Conservation (phyloP, 2,113 vertebrate genomes). For the Barbus barbus region DNA sequence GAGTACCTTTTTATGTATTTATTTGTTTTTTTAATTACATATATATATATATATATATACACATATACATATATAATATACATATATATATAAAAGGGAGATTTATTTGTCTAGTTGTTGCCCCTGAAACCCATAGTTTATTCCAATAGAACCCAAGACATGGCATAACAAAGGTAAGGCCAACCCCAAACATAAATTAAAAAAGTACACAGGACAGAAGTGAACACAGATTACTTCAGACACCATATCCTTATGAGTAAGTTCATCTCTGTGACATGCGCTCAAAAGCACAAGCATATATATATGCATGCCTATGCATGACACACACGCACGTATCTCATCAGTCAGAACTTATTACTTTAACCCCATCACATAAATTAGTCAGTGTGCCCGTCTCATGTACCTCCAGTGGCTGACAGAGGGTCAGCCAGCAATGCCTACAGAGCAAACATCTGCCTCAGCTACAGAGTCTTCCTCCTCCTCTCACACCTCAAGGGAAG, state of each 20-base stretch:
- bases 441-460: constrained; percentile 30
- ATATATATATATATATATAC: no score
- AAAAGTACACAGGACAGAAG: background rate
- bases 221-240: background rate
- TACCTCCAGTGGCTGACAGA: constrained; percentile 12
- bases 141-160: background rate
- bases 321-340: background rate
- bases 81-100: no score
- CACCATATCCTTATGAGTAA: background rate
- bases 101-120: background rate
- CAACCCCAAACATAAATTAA: background rate
- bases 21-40: no score
- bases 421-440: constrained; percentile 15
- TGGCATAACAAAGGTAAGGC: background rate
- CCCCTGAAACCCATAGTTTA: background rate
- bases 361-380: constrained; percentile 36
- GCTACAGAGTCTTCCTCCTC: background rate
- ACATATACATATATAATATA: no score
- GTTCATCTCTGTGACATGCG: background rate
- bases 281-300: background rate
- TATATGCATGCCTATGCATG: background rate
- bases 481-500: background rate
- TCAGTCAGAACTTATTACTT: constrained; percentile 29
- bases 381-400: constrained; percentile 8
- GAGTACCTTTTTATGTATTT: no score